Percentiles rank a stretch among this genome's conserved stretches.
phyloP scores from a whole-genome alignment of 1,140 invertebrate species.

The Listronotus bonariensis region DNA sequence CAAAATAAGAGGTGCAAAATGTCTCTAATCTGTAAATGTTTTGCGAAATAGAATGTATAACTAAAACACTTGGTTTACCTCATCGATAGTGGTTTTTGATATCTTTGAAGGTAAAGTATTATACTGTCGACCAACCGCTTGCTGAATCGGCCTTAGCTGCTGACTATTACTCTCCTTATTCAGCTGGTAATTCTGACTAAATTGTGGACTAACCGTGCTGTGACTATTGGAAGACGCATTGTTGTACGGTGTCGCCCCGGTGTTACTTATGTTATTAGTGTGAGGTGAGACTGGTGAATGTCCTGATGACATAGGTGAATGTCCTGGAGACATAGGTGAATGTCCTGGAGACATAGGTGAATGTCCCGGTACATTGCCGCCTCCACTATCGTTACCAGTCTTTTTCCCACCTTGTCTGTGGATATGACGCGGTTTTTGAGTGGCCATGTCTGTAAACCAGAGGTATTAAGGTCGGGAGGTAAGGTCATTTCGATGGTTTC shows the following conservation, averaged over 20 bases:
- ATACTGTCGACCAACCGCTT: slow-evolving; percentile 5
- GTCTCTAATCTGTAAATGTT: too few relatives aligned
- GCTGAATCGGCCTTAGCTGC: slow-evolving; percentile 1
- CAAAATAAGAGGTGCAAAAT: too few relatives aligned
- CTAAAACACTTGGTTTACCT: slow-evolving; percentile 11
- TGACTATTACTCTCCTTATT: neutral
- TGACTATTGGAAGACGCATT: slow-evolving; percentile 12
- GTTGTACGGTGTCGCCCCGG: slow-evolving; percentile 2
- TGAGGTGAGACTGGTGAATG: neutral
- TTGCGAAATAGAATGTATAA: too few relatives aligned
- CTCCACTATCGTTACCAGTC: slow-evolving; percentile 11
- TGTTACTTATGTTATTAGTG: slow-evolving; percentile 18
- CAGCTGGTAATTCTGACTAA: slow-evolving; percentile 8
- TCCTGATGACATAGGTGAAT: neutral
- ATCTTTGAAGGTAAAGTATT: slow-evolving; percentile 30
- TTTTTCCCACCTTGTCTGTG: slow-evolving; percentile 54
- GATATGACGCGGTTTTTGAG: slow-evolving; percentile 65
- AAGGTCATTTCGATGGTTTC: slow-evolving; percentile 63
- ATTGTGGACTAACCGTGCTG: neutral
- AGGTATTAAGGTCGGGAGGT: slow-evolving; percentile 54
- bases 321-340: neutral
- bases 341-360: neutral
- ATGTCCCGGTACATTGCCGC: neutral
- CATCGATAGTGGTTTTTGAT: slow-evolving; percentile 32
- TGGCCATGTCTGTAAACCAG: slow-evolving; percentile 64